A percentile compares a stretch with the other conserved stretches of the same genome.
These are phyloP conservation scores for Hipposideros armiger DNA, from an alignment of 2,113 vertebrate genomes.

Conservation along the genomic window DNA sequence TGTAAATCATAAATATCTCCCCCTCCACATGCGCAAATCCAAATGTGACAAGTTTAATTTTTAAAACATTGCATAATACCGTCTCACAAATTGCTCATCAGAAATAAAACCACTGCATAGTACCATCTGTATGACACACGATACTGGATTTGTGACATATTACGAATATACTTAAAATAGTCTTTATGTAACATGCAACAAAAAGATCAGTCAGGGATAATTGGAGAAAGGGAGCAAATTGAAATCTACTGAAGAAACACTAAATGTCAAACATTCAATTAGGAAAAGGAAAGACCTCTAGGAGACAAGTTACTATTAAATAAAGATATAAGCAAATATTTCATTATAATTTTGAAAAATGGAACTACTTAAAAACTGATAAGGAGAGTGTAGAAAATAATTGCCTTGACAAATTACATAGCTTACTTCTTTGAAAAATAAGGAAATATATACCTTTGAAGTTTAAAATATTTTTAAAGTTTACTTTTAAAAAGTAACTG, in stretches of 20 bases:
- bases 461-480: constrained; percentile 30
- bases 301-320: not conserved
- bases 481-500: constrained; percentile 47
- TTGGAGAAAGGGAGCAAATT: not conserved
- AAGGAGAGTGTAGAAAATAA: not conserved
- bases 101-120: constrained; percentile 12
- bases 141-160: constrained; percentile 22
- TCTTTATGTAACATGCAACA: constrained; percentile 54
- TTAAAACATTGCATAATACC: not conserved
- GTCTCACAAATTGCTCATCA: constrained; percentile 13
- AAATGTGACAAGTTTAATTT: not conserved
- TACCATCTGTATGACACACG: not conserved
- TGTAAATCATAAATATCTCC: constrained; percentile 1
- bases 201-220: constrained; percentile 36
- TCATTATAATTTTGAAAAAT: constrained; percentile 36
- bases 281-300: not conserved
- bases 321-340: constrained; percentile 17
- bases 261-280: constrained; percentile 23
- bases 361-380: constrained; percentile 20
- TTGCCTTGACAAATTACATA: constrained; percentile 28
- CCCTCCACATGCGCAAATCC: not conserved
- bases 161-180: constrained; percentile 50
- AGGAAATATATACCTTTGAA: not conserved
- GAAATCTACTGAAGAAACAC: constrained; percentile 32
- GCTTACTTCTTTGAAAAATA: not conserved